Percentiles rank a stretch among this genome's conserved stretches.
These are phyloP conservation scores for Ochropacha duplaris DNA, from an alignment of 2,888 invertebrate species.

Conservation along the genomic window DNA sequence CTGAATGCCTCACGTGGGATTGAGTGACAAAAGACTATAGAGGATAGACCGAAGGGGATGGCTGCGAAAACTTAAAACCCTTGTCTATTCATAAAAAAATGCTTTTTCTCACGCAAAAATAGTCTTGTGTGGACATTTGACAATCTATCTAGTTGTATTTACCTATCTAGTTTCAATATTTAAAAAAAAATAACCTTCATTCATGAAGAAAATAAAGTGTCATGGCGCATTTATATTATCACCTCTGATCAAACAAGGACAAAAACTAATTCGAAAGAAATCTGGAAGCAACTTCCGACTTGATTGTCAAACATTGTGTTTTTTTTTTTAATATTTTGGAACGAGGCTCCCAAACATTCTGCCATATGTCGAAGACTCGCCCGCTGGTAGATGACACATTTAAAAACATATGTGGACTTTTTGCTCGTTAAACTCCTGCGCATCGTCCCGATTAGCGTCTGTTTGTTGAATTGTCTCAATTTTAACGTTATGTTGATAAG, in stretches of 20 bases:
- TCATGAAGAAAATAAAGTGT: too few relatives aligned
- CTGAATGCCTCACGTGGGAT: conserved; percentile 49
- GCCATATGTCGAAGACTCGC: conserved; percentile 43
- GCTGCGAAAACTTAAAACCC: conserved; percentile 47
- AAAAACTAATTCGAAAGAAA: conserved; percentile 28
- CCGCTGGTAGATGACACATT: conserved; percentile 57
- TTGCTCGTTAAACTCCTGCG: conserved; percentile 35
- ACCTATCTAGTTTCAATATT: too few relatives aligned
- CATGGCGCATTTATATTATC: too few relatives aligned
- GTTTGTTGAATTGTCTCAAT: conserved; percentile 34
- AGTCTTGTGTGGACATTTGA: background rate
- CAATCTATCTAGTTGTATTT: too few relatives aligned
- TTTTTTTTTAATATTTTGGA: conserved; percentile 29
- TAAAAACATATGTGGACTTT: conserved; percentile 56
- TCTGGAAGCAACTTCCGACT: conserved; percentile 51
- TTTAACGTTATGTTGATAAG: conserved; percentile 45
- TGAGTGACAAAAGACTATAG: conserved; percentile 45
- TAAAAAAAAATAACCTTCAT: too few relatives aligned
- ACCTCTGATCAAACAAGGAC: background rate
- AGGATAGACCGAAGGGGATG: conserved; percentile 48
- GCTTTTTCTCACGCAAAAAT: conserved; percentile 60
- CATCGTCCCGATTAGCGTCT: conserved; percentile 25
- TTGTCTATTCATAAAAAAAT: conserved; percentile 46
- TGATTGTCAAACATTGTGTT: conserved; percentile 48
- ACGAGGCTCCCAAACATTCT: conserved; percentile 27